A percentile compares a stretch with the other conserved stretches of the same genome.
phyloP scores from a whole-genome alignment of 2,797 vertebrate genomes.

The Tragelaphus oryx region DNA sequence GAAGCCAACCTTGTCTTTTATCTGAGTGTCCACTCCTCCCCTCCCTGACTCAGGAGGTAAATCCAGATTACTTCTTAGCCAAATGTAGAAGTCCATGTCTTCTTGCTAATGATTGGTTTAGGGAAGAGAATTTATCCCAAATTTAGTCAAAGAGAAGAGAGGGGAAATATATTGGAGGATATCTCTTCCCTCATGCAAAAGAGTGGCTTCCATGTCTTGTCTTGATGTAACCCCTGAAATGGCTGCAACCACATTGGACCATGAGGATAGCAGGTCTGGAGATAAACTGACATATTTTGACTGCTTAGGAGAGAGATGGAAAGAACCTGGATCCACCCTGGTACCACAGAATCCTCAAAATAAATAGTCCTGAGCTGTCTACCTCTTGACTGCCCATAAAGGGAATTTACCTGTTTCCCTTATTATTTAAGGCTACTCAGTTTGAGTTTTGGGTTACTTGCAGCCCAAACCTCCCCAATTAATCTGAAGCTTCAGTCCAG shows the following conservation, averaged over 20 bases:
- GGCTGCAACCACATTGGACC: background rate
- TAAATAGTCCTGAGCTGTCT: background rate
- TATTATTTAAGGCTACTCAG: background rate
- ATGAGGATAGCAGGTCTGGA: background rate
- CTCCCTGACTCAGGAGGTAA: background rate
- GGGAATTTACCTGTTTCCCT: background rate
- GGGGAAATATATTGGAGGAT: background rate
- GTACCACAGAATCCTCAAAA: background rate
- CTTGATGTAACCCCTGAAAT: background rate
- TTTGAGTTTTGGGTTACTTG: conserved; percentile 27
- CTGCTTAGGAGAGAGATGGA: background rate
- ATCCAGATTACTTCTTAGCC: background rate
- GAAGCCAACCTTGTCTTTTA: background rate
- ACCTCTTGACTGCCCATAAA: background rate
- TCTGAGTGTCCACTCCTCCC: background rate
- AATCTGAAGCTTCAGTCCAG: background rate
- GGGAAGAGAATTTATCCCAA: background rate
- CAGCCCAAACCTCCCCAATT: background rate
- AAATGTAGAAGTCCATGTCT: background rate
- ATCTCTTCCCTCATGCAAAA: background rate
- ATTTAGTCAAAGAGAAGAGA: background rate
- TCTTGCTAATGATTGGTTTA: background rate
- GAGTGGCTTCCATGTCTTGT: background rate
- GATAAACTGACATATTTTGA: background rate
- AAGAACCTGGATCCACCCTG: background rate